Percentiles rank a stretch among this genome's conserved stretches.
phyloP scores from a whole-genome alignment of 2,797 vertebrate species.

The Chromobotia macracanthus region DNA sequence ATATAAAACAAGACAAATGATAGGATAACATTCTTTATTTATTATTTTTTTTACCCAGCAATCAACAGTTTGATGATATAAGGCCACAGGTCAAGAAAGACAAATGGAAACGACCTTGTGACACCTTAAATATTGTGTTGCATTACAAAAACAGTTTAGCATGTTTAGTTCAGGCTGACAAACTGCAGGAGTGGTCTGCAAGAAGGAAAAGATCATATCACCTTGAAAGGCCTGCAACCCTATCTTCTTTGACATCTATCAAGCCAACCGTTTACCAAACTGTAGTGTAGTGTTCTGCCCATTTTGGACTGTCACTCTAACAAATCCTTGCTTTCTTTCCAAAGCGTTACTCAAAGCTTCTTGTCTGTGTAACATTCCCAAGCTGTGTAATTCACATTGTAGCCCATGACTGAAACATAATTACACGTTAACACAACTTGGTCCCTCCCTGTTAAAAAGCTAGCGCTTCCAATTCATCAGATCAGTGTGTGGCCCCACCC shows the following conservation, averaged over 20 bases:
- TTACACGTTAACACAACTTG: constrained; percentile 76
- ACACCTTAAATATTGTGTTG: background rate
- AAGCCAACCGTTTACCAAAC: constrained; percentile 39
- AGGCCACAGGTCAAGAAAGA: background rate
- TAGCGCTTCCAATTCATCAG: constrained; percentile 78
- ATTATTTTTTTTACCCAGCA: background rate
- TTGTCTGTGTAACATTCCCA: constrained; percentile 66
- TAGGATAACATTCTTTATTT: background rate
- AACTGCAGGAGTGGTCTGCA: background rate
- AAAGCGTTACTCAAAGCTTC: constrained; percentile 57
- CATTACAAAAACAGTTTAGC: background rate
- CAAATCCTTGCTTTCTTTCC: constrained; percentile 57
- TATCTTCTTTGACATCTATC: constrained; percentile 26
- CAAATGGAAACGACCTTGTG: background rate
- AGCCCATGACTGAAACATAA: constrained; percentile 80
- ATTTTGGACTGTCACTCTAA: constrained; percentile 56
- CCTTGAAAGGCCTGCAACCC: constrained; percentile 10
- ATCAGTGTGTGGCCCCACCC: constrained; percentile 52
- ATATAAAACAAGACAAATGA: background rate
- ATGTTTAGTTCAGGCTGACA: background rate
- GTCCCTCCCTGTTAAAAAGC: constrained; percentile 74
- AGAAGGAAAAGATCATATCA: background rate
- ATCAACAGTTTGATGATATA: background rate
- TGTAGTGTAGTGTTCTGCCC: constrained; percentile 37
- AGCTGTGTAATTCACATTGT: constrained; percentile 72